A percentile compares a stretch with the other conserved stretches of the same genome.
Evolutionary conservation across 2,888 invertebrate genomes (phyloP).

Genomic region (Eilema sororculum): DNA sequence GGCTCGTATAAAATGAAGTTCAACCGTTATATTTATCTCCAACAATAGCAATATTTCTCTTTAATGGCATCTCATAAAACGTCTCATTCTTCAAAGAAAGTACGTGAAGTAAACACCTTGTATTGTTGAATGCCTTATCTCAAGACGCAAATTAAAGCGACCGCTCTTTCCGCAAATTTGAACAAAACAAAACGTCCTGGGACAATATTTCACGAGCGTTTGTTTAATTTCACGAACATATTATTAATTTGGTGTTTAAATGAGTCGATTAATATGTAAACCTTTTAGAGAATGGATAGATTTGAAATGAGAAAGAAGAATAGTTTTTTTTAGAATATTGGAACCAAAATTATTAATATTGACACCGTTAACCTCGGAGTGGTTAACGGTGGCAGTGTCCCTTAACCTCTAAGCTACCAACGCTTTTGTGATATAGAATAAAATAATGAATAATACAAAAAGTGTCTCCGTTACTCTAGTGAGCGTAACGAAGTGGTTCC

Average conservation of each 20-base stretch:
- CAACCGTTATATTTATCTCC: slow-evolving; percentile 49
- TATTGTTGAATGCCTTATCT: slow-evolving; percentile 67
- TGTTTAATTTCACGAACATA: slow-evolving; percentile 51
- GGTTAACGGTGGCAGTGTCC: no score
- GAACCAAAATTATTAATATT: no score
- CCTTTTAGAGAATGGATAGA: background rate
- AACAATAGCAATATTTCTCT: slow-evolving; percentile 60
- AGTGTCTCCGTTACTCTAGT: no score
- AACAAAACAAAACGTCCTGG: slow-evolving; percentile 63
- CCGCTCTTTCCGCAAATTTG: slow-evolving; percentile 60
- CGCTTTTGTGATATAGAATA: no score
- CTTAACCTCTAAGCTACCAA: no score
- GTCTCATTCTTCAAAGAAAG: slow-evolving; percentile 53
- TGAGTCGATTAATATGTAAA: slow-evolving; percentile 10
- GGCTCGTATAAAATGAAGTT: slow-evolving; percentile 49
- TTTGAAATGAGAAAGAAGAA: background rate
- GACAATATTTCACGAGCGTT: slow-evolving; percentile 54
- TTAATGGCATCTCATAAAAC: slow-evolving; percentile 58
- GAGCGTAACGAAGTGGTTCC: background rate
- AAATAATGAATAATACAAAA: no score
- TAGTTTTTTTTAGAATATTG: background rate
- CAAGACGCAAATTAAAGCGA: slow-evolving; percentile 60
- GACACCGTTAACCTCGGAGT: no score
- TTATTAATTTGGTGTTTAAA: slow-evolving; percentile 54
- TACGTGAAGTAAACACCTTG: slow-evolving; percentile 63